phyloP scores from a whole-genome alignment of 2,888 invertebrate genomes.

The Thecocarcelia acutangulata region DNA sequence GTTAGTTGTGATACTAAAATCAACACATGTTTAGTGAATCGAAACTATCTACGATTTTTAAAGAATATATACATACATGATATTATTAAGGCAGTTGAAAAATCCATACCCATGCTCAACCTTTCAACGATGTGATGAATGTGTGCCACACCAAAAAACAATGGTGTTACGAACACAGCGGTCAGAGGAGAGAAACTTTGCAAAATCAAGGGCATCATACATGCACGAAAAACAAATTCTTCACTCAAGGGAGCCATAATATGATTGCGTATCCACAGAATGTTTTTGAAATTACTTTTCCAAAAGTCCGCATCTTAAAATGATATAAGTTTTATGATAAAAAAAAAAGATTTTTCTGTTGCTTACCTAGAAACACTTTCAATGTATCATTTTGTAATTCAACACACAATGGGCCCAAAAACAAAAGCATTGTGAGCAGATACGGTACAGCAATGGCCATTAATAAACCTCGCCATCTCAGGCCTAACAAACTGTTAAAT shows the following conservation, averaged over 20 bases:
- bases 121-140: constrained; percentile 94
- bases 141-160: constrained; percentile 97
- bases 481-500: constrained; percentile 88
- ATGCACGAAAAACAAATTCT: constrained; percentile 97
- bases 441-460: constrained; percentile 89
- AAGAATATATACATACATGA: constrained; percentile 89
- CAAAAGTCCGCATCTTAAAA: constrained; percentile 86
- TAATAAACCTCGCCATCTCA: constrained; percentile 88
- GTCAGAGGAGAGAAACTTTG: constrained; percentile 89
- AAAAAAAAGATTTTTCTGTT: neutral
- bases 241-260: constrained; percentile 96
- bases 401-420: constrained; percentile 91
- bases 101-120: constrained; percentile 86
- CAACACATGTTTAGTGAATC: constrained; percentile 1
- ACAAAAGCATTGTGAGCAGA: constrained; percentile 89
- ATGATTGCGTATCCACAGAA: constrained; percentile 93
- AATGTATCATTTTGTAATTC: constrained; percentile 87
- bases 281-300: constrained; percentile 87
- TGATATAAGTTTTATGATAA: neutral
- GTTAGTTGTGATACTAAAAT: constrained; percentile 90
- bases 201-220: constrained; percentile 94
- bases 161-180: constrained; percentile 91
- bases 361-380: constrained; percentile 86
- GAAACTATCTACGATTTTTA: no score
- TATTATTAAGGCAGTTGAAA: constrained; percentile 86